Base-by-base conservation (phyloP, 2,888 invertebrate species). In the Phyllotreta cruciferae region DNA sequence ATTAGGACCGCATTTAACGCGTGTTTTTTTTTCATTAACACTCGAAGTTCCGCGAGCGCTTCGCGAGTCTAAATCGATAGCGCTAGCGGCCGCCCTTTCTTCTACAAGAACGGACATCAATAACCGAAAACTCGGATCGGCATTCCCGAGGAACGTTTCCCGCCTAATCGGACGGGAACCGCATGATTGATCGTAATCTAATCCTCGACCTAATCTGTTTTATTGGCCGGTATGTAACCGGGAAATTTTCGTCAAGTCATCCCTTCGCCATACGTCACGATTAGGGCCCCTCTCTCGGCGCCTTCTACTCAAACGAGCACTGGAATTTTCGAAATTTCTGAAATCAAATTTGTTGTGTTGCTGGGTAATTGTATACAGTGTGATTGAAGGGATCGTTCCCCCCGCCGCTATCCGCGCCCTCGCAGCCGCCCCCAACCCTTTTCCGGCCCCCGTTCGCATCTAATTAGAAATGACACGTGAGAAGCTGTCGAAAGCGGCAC, bases 201-300 rank as follows among this genome's bases (percentile, higher is more conserved):
- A 64, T 64, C 64, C 64, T 63, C 49, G 54, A 60, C 60, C 53
- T 63, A 60, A 66, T 63, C 62, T 63, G 63, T 66, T 63, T 66
- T 60, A 63, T 66, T 63, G 66, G 63, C 60, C 56, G 56, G 60
- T 62, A 50, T 57, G 55, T 63, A 63, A 60, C 60, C 49, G 63
- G 41, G 63, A 66, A 70, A 70, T 71, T 73, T 70, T 68, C 67
- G 73, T 71, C 63, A 71, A 73, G 72, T 75, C 75, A 75, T 73
- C 72, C 60, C 62, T 57, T 60, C 67, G 66, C 69, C 70, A 74
- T 75, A 73, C 72, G 73, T 75, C 74, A 74, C 71, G 74, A 75
- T 75, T 73, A 75, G 70, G 69, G 71, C 36, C 44, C 14, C 41
- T n/a, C n/a, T n/a, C n/a, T n/a, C n/a, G n/a, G n/a, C 24, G 24